Percentiles rank a stretch among this genome's conserved stretches.
Evolutionary conservation across 2,888 invertebrate genomes (phyloP).

Genomic region (Fragum fragum): DNA sequence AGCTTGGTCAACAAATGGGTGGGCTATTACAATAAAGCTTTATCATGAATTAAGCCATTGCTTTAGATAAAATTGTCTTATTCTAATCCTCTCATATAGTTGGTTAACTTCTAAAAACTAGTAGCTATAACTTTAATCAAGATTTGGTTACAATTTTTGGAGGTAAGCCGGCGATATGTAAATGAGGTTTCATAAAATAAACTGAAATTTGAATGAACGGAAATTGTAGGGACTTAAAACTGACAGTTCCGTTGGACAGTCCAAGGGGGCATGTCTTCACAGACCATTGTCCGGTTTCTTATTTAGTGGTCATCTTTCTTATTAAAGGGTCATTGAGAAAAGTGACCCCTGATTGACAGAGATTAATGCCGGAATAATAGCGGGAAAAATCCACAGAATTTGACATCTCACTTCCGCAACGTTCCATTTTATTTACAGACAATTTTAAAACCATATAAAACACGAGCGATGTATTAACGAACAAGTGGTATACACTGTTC

Average conservation of each 20-base stretch:
- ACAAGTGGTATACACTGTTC: no score
- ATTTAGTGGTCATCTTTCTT: conserved; percentile 35
- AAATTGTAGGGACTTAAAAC: conserved; percentile 43
- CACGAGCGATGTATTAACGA: no score
- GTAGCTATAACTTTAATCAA: neutral
- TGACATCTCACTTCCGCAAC: conserved; percentile 45
- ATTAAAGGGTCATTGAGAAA: conserved; percentile 49
- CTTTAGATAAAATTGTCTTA: neutral
- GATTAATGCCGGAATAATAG: conserved; percentile 57
- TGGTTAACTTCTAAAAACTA: neutral
- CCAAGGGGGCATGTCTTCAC: neutral
- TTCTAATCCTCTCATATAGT: neutral
- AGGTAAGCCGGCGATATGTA: conserved; percentile 32
- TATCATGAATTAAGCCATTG: neutral
- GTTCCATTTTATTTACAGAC: neutral
- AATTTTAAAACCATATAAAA: no score
- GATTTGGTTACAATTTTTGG: neutral
- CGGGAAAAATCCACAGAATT: conserved; percentile 42
- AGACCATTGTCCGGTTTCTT: conserved; percentile 23
- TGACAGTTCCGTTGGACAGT: conserved; percentile 28
- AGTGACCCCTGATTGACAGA: conserved; percentile 54
- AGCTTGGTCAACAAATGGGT: neutral
- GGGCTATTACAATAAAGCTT: neutral
- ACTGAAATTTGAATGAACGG: conserved; percentile 36
- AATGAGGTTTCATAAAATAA: conserved; percentile 42